phyloP scores from a whole-genome alignment of 2,888 invertebrate genomes.

The Blera fallax region DNA sequence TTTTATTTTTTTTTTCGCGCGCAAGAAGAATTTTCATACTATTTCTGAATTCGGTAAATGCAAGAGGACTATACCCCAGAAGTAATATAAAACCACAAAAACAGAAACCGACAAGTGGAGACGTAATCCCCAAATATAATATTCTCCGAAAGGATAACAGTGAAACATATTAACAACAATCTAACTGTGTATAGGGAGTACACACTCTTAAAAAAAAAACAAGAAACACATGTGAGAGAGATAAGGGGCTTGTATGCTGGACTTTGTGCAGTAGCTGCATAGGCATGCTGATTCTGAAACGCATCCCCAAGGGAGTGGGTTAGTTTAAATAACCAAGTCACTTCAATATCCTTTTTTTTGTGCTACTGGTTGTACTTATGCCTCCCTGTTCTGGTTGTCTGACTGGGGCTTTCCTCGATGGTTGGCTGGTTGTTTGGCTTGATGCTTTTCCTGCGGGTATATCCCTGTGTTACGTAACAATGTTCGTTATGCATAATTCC shows the following conservation, averaged over 20 bases:
- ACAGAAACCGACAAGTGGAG: constrained; percentile 32
- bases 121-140: constrained; percentile 33
- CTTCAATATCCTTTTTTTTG: constrained; percentile 42
- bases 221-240: not conserved
- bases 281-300: constrained; percentile 39
- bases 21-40: not conserved
- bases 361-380: constrained; percentile 19
- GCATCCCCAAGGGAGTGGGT: constrained; percentile 50
- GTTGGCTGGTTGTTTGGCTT: constrained; percentile 32
- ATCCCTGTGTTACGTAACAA: constrained; percentile 24
- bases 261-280: constrained; percentile 17
- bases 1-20: too few species aligned
- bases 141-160: constrained; percentile 20
- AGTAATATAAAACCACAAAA: constrained; percentile 6
- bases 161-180: constrained; percentile 41
- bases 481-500: constrained; percentile 59
- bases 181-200: not conserved
- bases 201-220: not conserved
- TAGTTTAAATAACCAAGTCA: constrained; percentile 66
- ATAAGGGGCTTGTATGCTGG: not conserved
- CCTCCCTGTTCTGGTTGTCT: constrained; percentile 9
- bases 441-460: constrained; percentile 58
- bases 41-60: not conserved
- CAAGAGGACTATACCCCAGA: not conserved
- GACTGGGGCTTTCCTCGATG: constrained; percentile 9